A percentile compares a stretch with the other conserved stretches of the same genome.
phyloP scores from a whole-genome alignment of 2,113 vertebrate genomes.

The Ciconia stormi region DNA sequence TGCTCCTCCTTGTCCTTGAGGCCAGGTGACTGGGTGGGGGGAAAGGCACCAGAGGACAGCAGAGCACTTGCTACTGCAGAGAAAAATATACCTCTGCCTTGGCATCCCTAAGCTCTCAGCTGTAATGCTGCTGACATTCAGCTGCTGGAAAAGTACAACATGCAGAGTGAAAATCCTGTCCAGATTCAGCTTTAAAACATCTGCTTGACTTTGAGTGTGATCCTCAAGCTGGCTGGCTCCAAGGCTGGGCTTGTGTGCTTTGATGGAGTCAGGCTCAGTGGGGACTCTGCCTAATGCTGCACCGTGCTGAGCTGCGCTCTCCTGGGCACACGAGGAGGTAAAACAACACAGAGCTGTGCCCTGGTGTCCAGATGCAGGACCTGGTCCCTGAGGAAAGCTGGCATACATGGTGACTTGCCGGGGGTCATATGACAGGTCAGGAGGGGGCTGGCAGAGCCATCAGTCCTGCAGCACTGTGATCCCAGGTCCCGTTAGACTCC shows the following conservation, averaged over 20 bases:
- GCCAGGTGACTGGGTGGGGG: background rate
- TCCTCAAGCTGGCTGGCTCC: background rate
- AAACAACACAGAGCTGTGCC: background rate
- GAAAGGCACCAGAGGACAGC: background rate
- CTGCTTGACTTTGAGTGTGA: background rate
- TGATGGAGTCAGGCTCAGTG: background rate
- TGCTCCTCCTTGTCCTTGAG: background rate
- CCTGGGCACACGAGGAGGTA: background rate
- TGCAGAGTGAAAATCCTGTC: background rate
- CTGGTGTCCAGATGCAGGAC: background rate
- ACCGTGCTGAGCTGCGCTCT: background rate
- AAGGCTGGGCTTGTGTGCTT: background rate
- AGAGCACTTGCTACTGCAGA: background rate
- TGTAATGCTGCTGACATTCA: background rate
- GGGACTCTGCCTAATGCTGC: background rate
- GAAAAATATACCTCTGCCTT: background rate
- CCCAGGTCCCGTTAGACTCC: background rate
- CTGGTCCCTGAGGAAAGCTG: background rate
- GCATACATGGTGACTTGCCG: background rate
- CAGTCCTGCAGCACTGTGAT: background rate
- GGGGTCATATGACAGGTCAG: background rate
- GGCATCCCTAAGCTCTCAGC: background rate
- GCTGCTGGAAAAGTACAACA: constrained; percentile 4
- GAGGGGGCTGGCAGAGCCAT: background rate
- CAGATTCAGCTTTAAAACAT: background rate